Evolutionary conservation across 2,888 invertebrate species (phyloP), one percentile per base, ranked within the genome.

Genomic region (Acleris cristana): DNA sequence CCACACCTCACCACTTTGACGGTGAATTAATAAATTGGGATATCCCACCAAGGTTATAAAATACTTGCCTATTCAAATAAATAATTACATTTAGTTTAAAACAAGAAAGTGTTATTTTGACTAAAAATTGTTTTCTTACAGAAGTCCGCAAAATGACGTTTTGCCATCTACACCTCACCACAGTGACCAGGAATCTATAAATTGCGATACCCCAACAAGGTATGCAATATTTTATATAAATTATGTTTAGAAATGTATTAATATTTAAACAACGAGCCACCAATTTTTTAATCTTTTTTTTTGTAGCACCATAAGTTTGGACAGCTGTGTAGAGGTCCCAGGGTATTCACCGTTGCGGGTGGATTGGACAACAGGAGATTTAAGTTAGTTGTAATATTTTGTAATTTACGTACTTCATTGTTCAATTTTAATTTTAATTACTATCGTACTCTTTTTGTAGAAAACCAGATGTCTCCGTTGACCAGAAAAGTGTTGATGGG

Each of bases 61-160:
- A n/a, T n/a, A n/a, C n/a, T n/a, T n/a, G n/a, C n/a, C n/a, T n/a
- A n/a, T n/a, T n/a, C n/a, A n/a, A n/a, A n/a, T n/a, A n/a, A n/a
- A n/a, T n/a, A n/a, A n/a, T n/a, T n/a, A n/a, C n/a, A n/a, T n/a
- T n/a, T n/a, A n/a, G n/a, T n/a, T n/a, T n/a, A n/a, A n/a, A n/a
- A n/a, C n/a, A n/a, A n/a, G n/a, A n/a, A n/a, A n/a, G n/a, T n/a
- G n/a, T n/a, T n/a, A n/a, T n/a, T n/a, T n/a, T n/a, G n/a, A n/a
- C n/a, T n/a, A n/a, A n/a, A n/a, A n/a, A n/a, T n/a, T n/a, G n/a
- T 52, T 23, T 52, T 52, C 12, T 52, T 52, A 21, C 52, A 52
- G 52, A 52, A 26, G 26, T 52, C 26, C 14, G 23, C 23, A 23
- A 52, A 51, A 12, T 51, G 21, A 21, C 51, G 51, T 10, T 21